Base-by-base conservation (phyloP, 2,113 vertebrate genomes). In the Vanacampus margaritifer region DNA sequence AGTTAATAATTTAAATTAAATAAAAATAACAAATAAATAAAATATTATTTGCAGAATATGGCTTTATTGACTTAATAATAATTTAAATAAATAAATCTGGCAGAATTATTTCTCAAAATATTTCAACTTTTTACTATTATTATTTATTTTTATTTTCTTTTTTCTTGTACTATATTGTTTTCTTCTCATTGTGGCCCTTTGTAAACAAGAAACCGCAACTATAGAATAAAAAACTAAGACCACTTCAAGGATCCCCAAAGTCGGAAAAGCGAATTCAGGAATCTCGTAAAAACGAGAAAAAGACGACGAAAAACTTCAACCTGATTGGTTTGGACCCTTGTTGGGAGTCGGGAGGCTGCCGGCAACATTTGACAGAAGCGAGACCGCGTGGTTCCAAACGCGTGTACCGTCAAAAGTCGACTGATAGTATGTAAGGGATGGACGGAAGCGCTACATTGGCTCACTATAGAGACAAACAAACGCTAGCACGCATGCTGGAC, bases 211-310 rank as follows among this genome's bases (percentile, higher is more conserved):
- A 26, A 36, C 67, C 26, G 6, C 6, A n/a, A 61, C 66, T 67
- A 0, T 5, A 58, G n/a, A n/a, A n/a, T n/a, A 10, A 26, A 53
- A 67, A 46, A 46, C 16, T 17, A 12, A 41, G 12, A 41, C 6
- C 39, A 7, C 11, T 41, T 14, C 45, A 16, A 76, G 72, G 60
- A 76, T 66, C 78, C n/a, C 67, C 16, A 61, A 76, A 65, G 70
- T 76, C 75, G 58, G 64, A 61, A 56, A 69, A 56, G 45, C 50
- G 72, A 79, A 79, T 65, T 6, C 51, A 5, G 11, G 12, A 54
- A 54, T 45, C 43, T 45, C 45, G 39, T 41, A 41, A 41, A 41
- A 46, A 46, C 16, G 6, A 45, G 43, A 46, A 46, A 46, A 46
- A 7, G 6, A 45, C 16, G 12, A 14, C 1, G 5, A 45, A 46